Evolutionary conservation across 2,888 invertebrate genomes (phyloP).

Genomic region (Pimpla rufipes): DNA sequence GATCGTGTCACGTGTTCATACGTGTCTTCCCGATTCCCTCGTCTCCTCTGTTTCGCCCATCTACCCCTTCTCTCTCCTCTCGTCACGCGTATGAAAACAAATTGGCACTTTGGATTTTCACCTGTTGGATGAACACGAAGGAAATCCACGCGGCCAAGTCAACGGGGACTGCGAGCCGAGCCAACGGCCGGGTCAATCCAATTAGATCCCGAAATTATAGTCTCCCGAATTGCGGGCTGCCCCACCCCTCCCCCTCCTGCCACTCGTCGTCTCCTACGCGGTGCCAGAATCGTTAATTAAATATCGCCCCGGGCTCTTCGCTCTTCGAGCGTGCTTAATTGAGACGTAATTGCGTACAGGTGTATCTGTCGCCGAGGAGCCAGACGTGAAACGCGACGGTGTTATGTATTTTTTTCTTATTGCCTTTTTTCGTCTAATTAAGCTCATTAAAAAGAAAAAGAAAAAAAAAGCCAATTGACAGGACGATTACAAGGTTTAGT

Average conservation of each 20-base stretch:
- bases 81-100: constrained; percentile 34
- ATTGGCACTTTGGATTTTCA: constrained; percentile 60
- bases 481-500: too few relatives aligned
- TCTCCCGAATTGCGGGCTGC: constrained; percentile 55
- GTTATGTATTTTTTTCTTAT: constrained; percentile 27
- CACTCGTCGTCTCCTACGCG: constrained; percentile 23
- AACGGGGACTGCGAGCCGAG: constrained; percentile 38
- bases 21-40: neutral
- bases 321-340: constrained; percentile 67
- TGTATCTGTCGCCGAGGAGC: constrained; percentile 54
- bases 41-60: constrained; percentile 10
- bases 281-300: constrained; percentile 67
- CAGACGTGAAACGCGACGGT: constrained; percentile 11
- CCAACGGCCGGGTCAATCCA: constrained; percentile 58
- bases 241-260: constrained; percentile 35
- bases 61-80: neutral
- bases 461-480: neutral
- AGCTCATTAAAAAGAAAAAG: neutral
- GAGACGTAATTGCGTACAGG: constrained; percentile 68
- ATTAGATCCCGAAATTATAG: constrained; percentile 66
- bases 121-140: constrained; percentile 56
- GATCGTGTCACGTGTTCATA: neutral
- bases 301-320: constrained; percentile 58
- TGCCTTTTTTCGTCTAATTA: constrained; percentile 1
- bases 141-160: neutral